A percentile compares a stretch with the other conserved stretches of the same genome.
Evolutionary conservation across 2,888 invertebrate species (phyloP).

Genomic region (Cylindroiulus punctatus): DNA sequence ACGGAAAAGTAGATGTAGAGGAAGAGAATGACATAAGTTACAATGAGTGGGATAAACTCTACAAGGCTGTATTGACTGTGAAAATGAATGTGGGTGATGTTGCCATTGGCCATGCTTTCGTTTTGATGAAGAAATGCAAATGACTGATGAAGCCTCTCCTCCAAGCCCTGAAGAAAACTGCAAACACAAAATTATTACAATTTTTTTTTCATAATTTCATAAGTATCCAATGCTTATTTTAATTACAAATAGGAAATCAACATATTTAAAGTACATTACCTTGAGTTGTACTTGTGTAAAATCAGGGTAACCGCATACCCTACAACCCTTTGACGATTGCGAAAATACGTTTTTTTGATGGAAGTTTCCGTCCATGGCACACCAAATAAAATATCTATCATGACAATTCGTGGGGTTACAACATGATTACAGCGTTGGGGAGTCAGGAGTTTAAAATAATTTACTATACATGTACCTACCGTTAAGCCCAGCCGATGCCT

Average conservation of each 20-base stretch:
- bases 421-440: neutral
- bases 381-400: conserved; percentile 89
- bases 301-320: conserved; percentile 91
- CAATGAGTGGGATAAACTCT: conserved; percentile 83
- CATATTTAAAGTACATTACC: conserved; percentile 70
- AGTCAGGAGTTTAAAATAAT: neutral
- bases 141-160: conserved; percentile 62
- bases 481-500: conserved; percentile 49
- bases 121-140: conserved; percentile 55
- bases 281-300: conserved; percentile 79
- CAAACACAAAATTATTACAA: conserved; percentile 62
- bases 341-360: conserved; percentile 85
- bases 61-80: conserved; percentile 87
- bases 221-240: neutral
- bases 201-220: too few relatives aligned
- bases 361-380: conserved; percentile 91
- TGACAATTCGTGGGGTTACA: neutral
- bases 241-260: neutral
- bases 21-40: conserved; percentile 86
- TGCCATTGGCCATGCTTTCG: conserved; percentile 50
- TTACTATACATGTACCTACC: neutral
- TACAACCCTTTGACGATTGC: conserved; percentile 83
- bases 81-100: conserved; percentile 80
- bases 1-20: conserved; percentile 95
- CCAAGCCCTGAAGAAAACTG: conserved; percentile 81